Conservation (phyloP, 2,113 vertebrate genomes). For the Gallinago undulata region DNA sequence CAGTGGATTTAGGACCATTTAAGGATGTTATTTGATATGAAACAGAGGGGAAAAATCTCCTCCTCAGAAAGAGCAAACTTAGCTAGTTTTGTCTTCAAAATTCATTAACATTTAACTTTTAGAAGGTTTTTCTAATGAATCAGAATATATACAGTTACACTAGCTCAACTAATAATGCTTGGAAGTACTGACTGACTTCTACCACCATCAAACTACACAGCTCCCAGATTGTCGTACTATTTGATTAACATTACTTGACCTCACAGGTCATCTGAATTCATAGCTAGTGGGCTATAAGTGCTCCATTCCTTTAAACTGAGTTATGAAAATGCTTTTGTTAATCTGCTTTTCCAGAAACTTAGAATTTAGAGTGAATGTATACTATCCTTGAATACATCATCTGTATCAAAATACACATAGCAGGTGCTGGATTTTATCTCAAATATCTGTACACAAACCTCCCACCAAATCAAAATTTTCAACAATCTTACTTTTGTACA, state of each 20-base stretch:
- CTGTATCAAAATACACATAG: background rate
- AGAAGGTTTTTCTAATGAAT: background rate
- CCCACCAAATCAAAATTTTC: background rate
- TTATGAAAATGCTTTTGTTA: background rate
- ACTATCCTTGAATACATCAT: background rate
- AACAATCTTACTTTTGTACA: conserved; percentile 89
- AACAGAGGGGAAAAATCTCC: background rate
- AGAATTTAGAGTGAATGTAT: background rate
- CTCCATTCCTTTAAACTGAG: background rate
- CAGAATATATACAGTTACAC: background rate
- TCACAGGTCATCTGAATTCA: background rate
- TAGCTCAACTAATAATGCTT: background rate
- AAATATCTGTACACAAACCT: background rate
- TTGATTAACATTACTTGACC: background rate
- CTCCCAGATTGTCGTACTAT: background rate
- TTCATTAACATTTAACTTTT: background rate
- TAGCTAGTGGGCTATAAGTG: background rate
- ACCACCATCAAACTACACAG: background rate
- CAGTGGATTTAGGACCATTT: background rate
- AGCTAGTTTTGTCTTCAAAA: background rate
- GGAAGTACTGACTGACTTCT: background rate
- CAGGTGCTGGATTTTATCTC: background rate
- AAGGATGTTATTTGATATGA: background rate
- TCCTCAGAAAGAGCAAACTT: background rate
- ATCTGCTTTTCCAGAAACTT: background rate